A percentile compares a stretch with the other conserved stretches of the same genome.
Evolutionary conservation across 1,140 invertebrate genomes (phyloP).

Genomic region (Apis dorsata): DNA sequence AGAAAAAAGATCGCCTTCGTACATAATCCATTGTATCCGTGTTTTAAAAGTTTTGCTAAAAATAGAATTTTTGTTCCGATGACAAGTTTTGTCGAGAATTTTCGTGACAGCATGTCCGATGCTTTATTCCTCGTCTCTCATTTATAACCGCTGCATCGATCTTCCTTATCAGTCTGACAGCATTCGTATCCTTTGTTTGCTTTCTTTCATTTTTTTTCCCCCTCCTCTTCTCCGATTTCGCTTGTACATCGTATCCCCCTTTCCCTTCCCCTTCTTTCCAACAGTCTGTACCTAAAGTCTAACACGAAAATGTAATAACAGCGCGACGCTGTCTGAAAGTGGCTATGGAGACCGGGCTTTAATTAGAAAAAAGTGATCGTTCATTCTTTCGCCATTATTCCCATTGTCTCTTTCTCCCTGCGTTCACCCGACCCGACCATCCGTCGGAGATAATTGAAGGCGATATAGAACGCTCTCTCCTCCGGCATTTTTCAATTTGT

Average conservation of each 20-base stretch:
- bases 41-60: no score
- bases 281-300: slow-evolving; percentile 11
- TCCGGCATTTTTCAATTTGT: slow-evolving; percentile 57
- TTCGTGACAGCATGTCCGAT: slow-evolving; percentile 35
- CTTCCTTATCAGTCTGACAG: slow-evolving; percentile 36
- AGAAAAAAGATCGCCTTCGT: no score
- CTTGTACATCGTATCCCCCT: background rate
- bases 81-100: background rate
- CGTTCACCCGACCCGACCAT: background rate
- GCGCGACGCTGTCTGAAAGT: slow-evolving; percentile 29
- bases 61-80: no score
- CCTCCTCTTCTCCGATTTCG: background rate
- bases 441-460: slow-evolving; percentile 42
- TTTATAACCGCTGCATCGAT: slow-evolving; percentile 38
- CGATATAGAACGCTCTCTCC: slow-evolving; percentile 11
- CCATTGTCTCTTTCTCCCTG: slow-evolving; percentile 14
- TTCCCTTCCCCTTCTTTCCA: background rate
- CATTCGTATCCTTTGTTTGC: slow-evolving; percentile 12
- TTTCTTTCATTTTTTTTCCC: background rate
- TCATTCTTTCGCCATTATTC: slow-evolving; percentile 44
- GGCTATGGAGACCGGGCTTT: slow-evolving; percentile 26
- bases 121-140: slow-evolving; percentile 21
- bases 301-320: slow-evolving; percentile 37
- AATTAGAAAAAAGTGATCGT: slow-evolving; percentile 56
- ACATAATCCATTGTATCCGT: no score